A percentile compares a stretch with the other conserved stretches of the same genome.
These are phyloP conservation scores for Chondrilla cf. caribensis DNA, from an alignment of 37 sponge, comb jelly and placozoan species.

Conservation along the genomic window DNA sequence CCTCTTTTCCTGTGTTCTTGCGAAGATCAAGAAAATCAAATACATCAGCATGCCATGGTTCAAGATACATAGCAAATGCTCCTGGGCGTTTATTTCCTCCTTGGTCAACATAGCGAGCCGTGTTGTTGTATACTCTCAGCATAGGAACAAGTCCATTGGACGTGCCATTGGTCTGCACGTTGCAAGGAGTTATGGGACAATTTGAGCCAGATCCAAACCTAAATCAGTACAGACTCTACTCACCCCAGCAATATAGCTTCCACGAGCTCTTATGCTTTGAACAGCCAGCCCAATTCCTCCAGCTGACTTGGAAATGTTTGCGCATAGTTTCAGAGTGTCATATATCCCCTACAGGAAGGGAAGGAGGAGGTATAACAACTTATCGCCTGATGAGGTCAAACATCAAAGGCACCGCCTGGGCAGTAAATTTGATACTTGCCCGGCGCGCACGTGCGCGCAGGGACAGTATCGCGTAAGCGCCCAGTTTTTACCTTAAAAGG, in stretches of 20 bases:
- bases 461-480: too few relatives aligned
- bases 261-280: conserved; percentile 86
- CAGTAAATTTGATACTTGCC: too few relatives aligned
- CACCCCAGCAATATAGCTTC: conserved; percentile 98
- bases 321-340: conserved; percentile 96
- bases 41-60: conserved; percentile 98
- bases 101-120: conserved; percentile 98
- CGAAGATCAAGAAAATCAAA: conserved; percentile 93
- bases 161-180: conserved; percentile 82
- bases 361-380: not conserved
- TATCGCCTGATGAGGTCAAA: too few relatives aligned
- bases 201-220: too few relatives aligned
- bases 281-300: conserved; percentile 96
- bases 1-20: conserved; percentile 98
- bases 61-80: conserved; percentile 98
- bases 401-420: too few relatives aligned
- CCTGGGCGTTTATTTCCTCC: conserved; percentile 99
- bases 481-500: too few relatives aligned
- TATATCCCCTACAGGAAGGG: conserved; percentile 79
- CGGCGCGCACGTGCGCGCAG: too few relatives aligned
- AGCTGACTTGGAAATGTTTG: conserved; percentile 96
- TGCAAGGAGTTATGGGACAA: too few relatives aligned
- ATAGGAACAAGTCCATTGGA: conserved; percentile 98
- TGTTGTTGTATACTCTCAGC: conserved; percentile 97
- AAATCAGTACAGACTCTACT: too few relatives aligned